phyloP scores from a whole-genome alignment of 2,888 invertebrate species.

The Oscheius onirici region DNA sequence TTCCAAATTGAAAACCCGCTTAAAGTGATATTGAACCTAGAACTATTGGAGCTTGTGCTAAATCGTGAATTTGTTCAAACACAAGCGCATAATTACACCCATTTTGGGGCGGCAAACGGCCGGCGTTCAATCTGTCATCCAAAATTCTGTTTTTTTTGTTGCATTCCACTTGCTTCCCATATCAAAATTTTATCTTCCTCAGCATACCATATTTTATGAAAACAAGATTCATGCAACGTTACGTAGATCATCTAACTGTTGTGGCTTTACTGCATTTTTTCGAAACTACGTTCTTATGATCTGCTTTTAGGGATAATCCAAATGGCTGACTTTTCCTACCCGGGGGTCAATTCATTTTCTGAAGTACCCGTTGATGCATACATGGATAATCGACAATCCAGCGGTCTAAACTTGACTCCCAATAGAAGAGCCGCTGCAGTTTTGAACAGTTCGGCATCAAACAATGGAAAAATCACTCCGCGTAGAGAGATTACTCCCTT shows the following conservation, averaged over 20 bases:
- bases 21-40: no score
- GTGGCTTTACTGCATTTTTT: no score
- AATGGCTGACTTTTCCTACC: slow-evolving; percentile 16
- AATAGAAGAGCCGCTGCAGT: not conserved
- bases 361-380: not conserved
- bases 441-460: not conserved
- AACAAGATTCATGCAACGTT: no score
- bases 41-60: no score
- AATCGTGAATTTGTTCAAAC: not conserved
- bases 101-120: slow-evolving; percentile 3
- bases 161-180: not conserved
- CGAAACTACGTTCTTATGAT: no score
- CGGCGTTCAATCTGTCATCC: not conserved
- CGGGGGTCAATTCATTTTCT: slow-evolving; percentile 5
- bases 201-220: not conserved
- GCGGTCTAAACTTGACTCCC: not conserved
- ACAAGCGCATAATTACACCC: not conserved
- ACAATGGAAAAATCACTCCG: slow-evolving; percentile 2
- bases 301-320: not conserved
- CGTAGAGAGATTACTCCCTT: not conserved
- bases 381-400: slow-evolving; percentile 1
- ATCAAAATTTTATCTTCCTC: not conserved
- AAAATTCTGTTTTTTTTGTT: not conserved
- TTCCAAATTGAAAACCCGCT: no score
- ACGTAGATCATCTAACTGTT: no score